Percentiles rank a stretch among this genome's conserved stretches.
Evolutionary conservation across 2,888 invertebrate genomes (phyloP).

Genomic region (Blastobasis lacticolella): DNA sequence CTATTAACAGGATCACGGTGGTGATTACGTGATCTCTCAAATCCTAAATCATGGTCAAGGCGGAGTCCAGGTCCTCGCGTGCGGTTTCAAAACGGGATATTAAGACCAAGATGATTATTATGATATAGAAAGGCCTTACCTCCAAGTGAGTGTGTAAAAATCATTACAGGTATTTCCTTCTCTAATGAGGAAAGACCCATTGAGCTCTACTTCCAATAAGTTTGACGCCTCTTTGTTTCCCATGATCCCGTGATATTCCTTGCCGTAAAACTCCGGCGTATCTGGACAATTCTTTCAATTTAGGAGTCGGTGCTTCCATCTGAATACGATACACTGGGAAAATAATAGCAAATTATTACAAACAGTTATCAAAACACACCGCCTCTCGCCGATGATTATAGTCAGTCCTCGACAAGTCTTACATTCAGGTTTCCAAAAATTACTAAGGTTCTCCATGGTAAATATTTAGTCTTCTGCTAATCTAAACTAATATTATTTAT

Average conservation of each 20-base stretch:
- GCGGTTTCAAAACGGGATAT: too few relatives aligned
- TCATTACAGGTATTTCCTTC: conserved; percentile 84
- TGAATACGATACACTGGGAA: conserved; percentile 88
- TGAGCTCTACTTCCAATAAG: conserved; percentile 76
- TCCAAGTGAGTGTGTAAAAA: conserved; percentile 88
- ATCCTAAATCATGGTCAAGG: too few relatives aligned
- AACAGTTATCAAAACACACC: too few relatives aligned
- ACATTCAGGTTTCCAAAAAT: conserved; percentile 69
- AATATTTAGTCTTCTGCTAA: conserved; percentile 20
- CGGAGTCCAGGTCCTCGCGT: too few relatives aligned
- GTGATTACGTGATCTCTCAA: too few relatives aligned
- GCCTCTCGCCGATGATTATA: too few relatives aligned
- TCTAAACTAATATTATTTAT: conserved; percentile 17
- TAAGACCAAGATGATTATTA: too few relatives aligned
- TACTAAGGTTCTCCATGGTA: conserved; percentile 59
- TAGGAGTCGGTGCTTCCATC: conserved; percentile 87
- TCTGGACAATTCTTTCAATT: conserved; percentile 72
- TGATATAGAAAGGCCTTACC: conserved; percentile 59
- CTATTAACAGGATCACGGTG: too few relatives aligned
- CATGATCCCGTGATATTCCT: conserved; percentile 91
- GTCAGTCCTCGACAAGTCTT: conserved; percentile 17
- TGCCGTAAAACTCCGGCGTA: conserved; percentile 78
- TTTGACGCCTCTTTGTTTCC: conserved; percentile 84
- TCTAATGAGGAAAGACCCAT: conserved; percentile 90
- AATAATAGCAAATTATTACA: conserved; percentile 1